A percentile compares a stretch with the other conserved stretches of the same genome.
Evolutionary conservation across 1,140 invertebrate species (phyloP).

Genomic region (Lethocerus indicus): DNA sequence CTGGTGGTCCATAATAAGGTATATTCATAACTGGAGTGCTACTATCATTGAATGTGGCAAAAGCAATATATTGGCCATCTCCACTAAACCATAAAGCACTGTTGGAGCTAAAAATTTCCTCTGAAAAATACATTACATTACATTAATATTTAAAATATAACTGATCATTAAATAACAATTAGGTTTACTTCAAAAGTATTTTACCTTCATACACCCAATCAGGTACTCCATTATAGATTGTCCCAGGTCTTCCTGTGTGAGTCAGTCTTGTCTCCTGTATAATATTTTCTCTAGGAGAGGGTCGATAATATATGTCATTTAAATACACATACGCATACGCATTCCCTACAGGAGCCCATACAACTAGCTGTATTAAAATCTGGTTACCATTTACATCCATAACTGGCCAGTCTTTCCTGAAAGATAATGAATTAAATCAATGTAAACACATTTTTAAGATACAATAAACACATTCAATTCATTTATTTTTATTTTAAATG

Average conservation of each 20-base stretch:
- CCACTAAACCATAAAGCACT: constrained; percentile 81
- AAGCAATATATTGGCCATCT: constrained; percentile 59
- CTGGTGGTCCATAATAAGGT: constrained; percentile 46
- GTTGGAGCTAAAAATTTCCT: constrained; percentile 76
- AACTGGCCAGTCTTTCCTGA: constrained; percentile 14
- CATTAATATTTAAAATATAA: background rate
- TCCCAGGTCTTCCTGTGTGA: constrained; percentile 28
- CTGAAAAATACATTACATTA: constrained; percentile 33
- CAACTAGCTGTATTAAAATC: constrained; percentile 17
- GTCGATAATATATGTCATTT: constrained; percentile 65
- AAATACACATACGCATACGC: constrained; percentile 54
- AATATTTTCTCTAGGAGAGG: constrained; percentile 26
- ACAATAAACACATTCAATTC: background rate
- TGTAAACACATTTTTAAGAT: background rate
- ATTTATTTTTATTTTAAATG: background rate
- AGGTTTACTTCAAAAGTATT: background rate
- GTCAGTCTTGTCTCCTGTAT: constrained; percentile 29
- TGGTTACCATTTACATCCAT: constrained; percentile 24
- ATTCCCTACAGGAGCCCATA: constrained; percentile 55
- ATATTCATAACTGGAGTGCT: constrained; percentile 38
- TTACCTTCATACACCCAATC: constrained; percentile 71
- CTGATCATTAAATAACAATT: background rate
- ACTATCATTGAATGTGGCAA: constrained; percentile 70
- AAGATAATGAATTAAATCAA: background rate
- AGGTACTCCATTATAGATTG: constrained; percentile 54